Conservation (phyloP, 2,797 vertebrate species). For the Coccyzus lansbergi region DNA sequence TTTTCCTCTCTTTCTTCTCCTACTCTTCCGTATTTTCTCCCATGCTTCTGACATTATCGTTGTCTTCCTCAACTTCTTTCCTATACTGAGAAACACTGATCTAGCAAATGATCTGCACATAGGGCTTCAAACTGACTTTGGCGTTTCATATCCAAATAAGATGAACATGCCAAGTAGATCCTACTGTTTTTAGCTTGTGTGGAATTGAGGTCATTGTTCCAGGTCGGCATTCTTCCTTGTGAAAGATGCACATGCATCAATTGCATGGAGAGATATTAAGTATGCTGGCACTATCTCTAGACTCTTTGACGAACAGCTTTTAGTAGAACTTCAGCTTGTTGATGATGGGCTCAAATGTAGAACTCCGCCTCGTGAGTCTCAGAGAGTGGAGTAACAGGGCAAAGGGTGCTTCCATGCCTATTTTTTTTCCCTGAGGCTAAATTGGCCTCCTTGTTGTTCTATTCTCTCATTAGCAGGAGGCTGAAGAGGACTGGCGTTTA, state of each 20-base stretch:
- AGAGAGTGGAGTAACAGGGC: neutral
- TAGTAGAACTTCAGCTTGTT: neutral
- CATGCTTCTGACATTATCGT: accelerated
- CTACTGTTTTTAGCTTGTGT: neutral
- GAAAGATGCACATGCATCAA: neutral
- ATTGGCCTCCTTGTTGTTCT: neutral
- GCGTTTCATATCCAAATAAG: neutral
- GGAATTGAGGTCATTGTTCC: neutral
- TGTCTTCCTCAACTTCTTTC: neutral
- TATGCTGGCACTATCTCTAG: neutral
- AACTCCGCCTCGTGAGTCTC: neutral
- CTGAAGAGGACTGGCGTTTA: neutral
- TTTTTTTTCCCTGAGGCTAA: neutral
- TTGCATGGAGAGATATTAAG: neutral
- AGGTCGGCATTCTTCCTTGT: neutral
- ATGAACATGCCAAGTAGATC: neutral
- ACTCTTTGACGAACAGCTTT: neutral
- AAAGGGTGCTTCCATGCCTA: neutral
- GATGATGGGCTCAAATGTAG: neutral
- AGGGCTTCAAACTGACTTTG: neutral
- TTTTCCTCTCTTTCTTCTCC: conserved; percentile 11
- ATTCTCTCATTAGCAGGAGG: neutral
- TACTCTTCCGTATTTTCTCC: neutral
- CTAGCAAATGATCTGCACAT: neutral
- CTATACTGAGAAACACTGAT: neutral